Evolutionary conservation across 2,797 vertebrate genomes (phyloP), one percentile per base, ranked within the genome.

Genomic region (Decapterus maruadsi): DNA sequence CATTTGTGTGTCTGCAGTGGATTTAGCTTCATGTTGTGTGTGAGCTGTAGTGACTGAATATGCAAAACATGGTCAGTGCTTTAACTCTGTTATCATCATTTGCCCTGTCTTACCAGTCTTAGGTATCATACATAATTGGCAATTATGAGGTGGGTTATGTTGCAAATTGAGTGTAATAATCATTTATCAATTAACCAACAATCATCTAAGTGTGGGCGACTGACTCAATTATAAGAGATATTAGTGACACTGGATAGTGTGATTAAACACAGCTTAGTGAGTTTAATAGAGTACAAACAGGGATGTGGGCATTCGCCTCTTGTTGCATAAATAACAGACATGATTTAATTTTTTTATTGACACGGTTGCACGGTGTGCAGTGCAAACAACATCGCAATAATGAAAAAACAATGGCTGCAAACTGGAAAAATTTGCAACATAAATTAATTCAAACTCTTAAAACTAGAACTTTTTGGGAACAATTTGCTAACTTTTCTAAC

Each of bases 141-240:
- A 68, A 82, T 78, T 59, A 71, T 68, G 75, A 64, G 64, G 34
- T 66, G 61, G 45, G 16, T 68, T 66, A 59, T 74, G 45, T 78
- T 78, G 53, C 72, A 83, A 78, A 84, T 71, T 79, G 48, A 78
- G 80, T 75, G 26, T 60, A 72, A 73, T 77, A 63, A 75, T 82
- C 59, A 70, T 90, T 53, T 79, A 78, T 87, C 72, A 85, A 48
- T 66, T 81, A 77, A 62, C 38, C 54, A 80, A 69, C 59, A 74
- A 72, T 55, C 62, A 65, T 77, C 20, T 19, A 16, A 65, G 29
- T 74, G 62, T 80, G 70, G 71, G 70, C 4, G 71, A 68, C 31
- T 46, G 48, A 64, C 42, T 73, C 46, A 38, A 75, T 79, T 75
- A 81, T 42, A 50, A 20, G 38, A 45, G 59, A 46, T 57, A 43